Evolutionary conservation across 2,113 vertebrate genomes (phyloP).

Genomic region (Oreochromis niloticus): DNA sequence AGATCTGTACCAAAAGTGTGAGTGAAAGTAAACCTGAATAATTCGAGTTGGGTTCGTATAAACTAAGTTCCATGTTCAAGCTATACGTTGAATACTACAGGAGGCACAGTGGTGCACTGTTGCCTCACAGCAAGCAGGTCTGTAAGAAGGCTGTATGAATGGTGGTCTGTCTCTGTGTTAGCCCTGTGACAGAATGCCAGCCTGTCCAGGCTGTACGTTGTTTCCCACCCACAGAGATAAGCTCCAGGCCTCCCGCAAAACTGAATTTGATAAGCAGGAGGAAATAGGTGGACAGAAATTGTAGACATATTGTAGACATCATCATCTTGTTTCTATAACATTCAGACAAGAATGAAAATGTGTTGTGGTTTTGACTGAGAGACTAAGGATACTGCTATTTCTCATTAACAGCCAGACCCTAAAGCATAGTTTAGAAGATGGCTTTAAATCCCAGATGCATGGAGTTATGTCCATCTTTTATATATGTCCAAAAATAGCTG

Average conservation of each 20-base stretch:
- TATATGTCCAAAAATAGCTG: not conserved
- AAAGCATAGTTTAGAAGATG: not conserved
- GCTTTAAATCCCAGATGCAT: not conserved
- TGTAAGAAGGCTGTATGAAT: not conserved
- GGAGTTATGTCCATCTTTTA: not conserved
- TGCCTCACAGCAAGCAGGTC: not conserved
- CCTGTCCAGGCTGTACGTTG: not conserved
- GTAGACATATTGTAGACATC: not conserved
- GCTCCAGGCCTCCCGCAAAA: not conserved
- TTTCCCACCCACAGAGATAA: not conserved
- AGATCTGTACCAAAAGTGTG: not conserved
- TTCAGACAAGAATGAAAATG: not conserved
- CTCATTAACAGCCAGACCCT: not conserved
- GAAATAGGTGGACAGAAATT: not conserved
- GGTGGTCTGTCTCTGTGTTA: not conserved
- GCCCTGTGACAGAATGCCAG: not conserved
- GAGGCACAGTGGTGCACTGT: not conserved
- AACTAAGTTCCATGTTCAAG: not conserved
- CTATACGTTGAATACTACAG: fast-evolving
- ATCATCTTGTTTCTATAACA: not conserved
- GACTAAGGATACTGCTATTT: not conserved
- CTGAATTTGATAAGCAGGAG: not conserved
- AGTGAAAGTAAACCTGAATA: not conserved
- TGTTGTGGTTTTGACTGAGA: not conserved
- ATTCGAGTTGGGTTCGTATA: not conserved